Evolutionary conservation across 1,140 invertebrate species (phyloP).

Genomic region (Charaxes varanes): DNA sequence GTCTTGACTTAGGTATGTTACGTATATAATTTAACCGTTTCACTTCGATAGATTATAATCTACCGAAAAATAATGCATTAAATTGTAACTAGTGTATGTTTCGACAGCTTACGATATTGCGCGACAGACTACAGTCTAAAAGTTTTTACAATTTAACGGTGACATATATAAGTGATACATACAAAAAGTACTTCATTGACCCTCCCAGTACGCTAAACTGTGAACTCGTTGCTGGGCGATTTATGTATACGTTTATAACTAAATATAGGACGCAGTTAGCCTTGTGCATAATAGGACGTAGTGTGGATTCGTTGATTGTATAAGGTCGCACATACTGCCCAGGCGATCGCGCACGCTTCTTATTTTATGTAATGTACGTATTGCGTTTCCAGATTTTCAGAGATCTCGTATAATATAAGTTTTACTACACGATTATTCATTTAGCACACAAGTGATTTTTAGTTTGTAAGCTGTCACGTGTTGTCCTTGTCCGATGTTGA

Average conservation of each 20-base stretch:
- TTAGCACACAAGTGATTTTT: slow-evolving; percentile 52
- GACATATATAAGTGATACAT: too few relatives aligned
- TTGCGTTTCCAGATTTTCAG: slow-evolving; percentile 70
- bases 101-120: too few relatives aligned
- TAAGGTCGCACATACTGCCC: slow-evolving; percentile 3
- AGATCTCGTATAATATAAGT: slow-evolving; percentile 70
- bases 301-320: slow-evolving; percentile 10
- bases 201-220: too few relatives aligned
- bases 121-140: too few relatives aligned
- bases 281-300: slow-evolving; percentile 18
- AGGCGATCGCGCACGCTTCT: slow-evolving; percentile 32
- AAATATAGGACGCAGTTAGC: slow-evolving; percentile 1
- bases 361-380: slow-evolving; percentile 55
- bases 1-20: too few relatives aligned
- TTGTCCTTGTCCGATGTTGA: slow-evolving; percentile 21
- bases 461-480: slow-evolving; percentile 31
- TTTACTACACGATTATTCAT: slow-evolving; percentile 56
- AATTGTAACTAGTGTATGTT: too few relatives aligned
- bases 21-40: too few relatives aligned
- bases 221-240: too few relatives aligned
- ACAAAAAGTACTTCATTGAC: too few relatives aligned
- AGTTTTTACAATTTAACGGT: too few relatives aligned
- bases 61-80: too few relatives aligned
- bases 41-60: too few relatives aligned
- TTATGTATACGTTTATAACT: slow-evolving; percentile 6